Evolutionary conservation across 2,888 invertebrate species (phyloP), one percentile per base, ranked within the genome.

Genomic region (Eilema griseolum): DNA sequence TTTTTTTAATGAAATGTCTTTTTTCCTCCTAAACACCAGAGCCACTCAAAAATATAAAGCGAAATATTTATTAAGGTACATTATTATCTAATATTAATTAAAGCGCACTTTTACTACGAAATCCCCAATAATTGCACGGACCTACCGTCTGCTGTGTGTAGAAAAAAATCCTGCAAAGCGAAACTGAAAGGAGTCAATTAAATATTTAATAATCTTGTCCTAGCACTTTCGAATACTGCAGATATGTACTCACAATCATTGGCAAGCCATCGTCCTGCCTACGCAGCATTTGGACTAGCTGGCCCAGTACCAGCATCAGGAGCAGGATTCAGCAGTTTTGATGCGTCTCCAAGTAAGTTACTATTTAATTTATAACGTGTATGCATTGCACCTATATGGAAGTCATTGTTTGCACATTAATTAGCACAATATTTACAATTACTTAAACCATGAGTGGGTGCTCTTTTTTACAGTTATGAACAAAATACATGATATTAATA

Each of bases 191-290:
- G 24, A 10, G 16, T 62, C 16, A 37, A 23, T 26, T 1, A 28
- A 33, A 37, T 37, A 37, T 37, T 37, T 28, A 52, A 28, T n/a
- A 64, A 23, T 31, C 23, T 52, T 56, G 31, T 64, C 52, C 14
- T 65, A 65, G 64, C 52, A 56, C 28, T 65, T n/a, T 24, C 23
- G 56, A 33, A 24, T 28, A n/a, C 46, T 31, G 28, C 60, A 60
- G 33, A 23, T 23, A 60, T 33, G 33, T 37, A 31, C 16, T 28
- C 41, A n/a, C 41, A 26, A 2, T 61, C 46, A 41, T 23, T 41
- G 16, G 62, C 41, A 41, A 62, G 62, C 24, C 64, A 64, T 20
- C 46, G 64, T 8, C 64, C 64, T 8, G 52, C 64, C 23, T 62
- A 20, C 41, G 52, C 52, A 52, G 64, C 64, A n/a, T 65, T 52